Evolutionary conservation across 35 echinoderm and acorn worm genomes (phyloP), one percentile per base, ranked within the genome.

Genomic region (Anneissia japonica): DNA sequence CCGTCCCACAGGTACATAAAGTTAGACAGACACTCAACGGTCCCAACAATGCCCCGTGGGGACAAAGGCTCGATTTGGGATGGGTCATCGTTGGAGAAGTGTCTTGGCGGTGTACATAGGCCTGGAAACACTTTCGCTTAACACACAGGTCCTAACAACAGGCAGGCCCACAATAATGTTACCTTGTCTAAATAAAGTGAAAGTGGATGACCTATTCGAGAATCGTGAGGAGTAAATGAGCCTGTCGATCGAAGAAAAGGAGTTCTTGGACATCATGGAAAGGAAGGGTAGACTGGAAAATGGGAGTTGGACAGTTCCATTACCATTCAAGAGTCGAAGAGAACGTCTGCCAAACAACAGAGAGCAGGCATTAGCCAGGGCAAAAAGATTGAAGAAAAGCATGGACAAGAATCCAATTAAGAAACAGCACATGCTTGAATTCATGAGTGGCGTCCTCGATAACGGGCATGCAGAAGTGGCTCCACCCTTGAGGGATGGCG

Each of bases 21-120:
- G 83, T 86, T 36, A 75, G 75, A 9, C 34, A 85, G 9, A 33
- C 30, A 14, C 33, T 79, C 5, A 81, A 79, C 21, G 89, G 89
- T 17, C 83, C 73, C 3, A 31, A 73, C 7, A 31, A 91, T 37
- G 89, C 39, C 16, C 89, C 83, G 0, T 86, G 86, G 30, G 89
- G 83, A 16, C 89, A 86, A 32, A 32, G 83, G 32, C 35, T 86
- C 21, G 82, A 80, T 30, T 45, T 91, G 23, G 89, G 83, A 36
- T 80, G 89, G 75, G 83, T 85, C 5, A 41, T 91, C 0, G 72
- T 91, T 6, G 89, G 89, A 29, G 77, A 81, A 30, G 77, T 91
- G 89, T 76, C 40, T 86, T 45, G 43, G 77, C 4, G 72, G 37
- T n/a, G n/a, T 36, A 32, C 82, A 86, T 37, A 81, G 84, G 31